These are phyloP conservation scores for Amphipyra tragopoginis DNA, from an alignment of 2,888 invertebrate genomes.

Conservation along the genomic window DNA sequence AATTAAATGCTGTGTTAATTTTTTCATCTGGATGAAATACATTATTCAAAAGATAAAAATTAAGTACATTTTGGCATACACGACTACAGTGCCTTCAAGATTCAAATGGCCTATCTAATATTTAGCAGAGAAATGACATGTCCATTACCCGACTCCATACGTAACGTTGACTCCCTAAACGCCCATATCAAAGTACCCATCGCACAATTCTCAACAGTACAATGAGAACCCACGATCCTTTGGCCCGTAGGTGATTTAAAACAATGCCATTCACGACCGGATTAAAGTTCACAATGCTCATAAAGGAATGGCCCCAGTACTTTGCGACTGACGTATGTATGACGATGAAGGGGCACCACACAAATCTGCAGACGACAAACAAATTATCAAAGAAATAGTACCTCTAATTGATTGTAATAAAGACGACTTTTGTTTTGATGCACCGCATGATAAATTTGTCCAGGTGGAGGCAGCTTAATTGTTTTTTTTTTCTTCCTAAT, in stretches of 20 bases:
- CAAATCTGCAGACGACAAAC: slow-evolving; percentile 40
- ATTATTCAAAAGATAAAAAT: too few species aligned
- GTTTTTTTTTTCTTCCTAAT: slow-evolving; percentile 86
- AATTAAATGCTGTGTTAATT: neutral
- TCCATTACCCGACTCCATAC: slow-evolving; percentile 34
- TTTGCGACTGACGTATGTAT: slow-evolving; percentile 78
- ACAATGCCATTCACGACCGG: slow-evolving; percentile 84
- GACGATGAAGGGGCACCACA: slow-evolving; percentile 63
- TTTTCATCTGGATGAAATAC: too few species aligned
- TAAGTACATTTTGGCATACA: too few species aligned
- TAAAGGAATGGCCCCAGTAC: slow-evolving; percentile 82
- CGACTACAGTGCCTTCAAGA: neutral
- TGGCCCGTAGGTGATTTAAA: slow-evolving; percentile 75
- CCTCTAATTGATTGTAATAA: slow-evolving; percentile 60
- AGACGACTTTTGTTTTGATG: slow-evolving; percentile 30
- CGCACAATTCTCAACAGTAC: slow-evolving; percentile 61
- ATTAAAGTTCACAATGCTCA: slow-evolving; percentile 87
- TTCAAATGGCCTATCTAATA: slow-evolving; percentile 29
- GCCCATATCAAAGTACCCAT: slow-evolving; percentile 57
- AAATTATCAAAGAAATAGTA: slow-evolving; percentile 54
- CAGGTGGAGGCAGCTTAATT: slow-evolving; percentile 79
- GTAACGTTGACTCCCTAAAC: slow-evolving; percentile 46
- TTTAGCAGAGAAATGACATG: slow-evolving; percentile 43
- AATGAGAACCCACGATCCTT: slow-evolving; percentile 63
- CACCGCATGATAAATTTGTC: slow-evolving; percentile 57